Evolutionary conservation across 23 tunicate species (phyloP), one percentile per base, ranked within the genome.

Genomic region (Halocynthia roretzi): DNA sequence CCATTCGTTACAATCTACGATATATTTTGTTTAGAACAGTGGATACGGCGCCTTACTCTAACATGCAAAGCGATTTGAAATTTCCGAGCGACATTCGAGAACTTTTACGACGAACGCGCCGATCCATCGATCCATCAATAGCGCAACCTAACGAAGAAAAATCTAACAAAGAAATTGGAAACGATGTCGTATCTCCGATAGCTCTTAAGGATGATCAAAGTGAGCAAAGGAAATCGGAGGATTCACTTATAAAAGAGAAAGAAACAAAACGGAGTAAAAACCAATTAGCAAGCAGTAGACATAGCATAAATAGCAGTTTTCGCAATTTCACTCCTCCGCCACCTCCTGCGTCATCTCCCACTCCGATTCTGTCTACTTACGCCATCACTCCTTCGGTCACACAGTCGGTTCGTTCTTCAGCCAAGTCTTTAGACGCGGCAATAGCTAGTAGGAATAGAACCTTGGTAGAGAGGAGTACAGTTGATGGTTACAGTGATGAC

Each of bases 11-110:
- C 44, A 31, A 4, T 31, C 4, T 31, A 31, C 44, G 44, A 31
- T 31, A 0, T 31, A 31, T 0, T 58, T 58, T 58, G 63, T n/a
- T 48, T 48, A 65, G 70, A 15, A 65, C 70, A 48, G 70, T 65
- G 9, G 70, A 65, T 65, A 48, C 31, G 2, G 70, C 31, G 9
- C 70, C n/a, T 9, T 31, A 31, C 44, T 40, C 22, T 9, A 65
- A 65, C 70, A 48, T 20, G 19, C 10, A 40, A 65, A 48, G 48
- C 22, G 19, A 65, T 65, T 31, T 31, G 44, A 10, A 15, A 20
- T 65, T 65, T 65, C 70, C 70, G 5, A 65, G 31, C 70, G 70
- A 65, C 19, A 65, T 65, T 65, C 70, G 70, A 65, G 9, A 10
- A 10, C 70, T 65, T 65, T 48, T 65, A 6, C 70, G 70, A 9